Percentiles rank a stretch among this genome's conserved stretches.
phyloP scores from a whole-genome alignment of 2,888 invertebrate species.

The Callinectes sapidus region DNA sequence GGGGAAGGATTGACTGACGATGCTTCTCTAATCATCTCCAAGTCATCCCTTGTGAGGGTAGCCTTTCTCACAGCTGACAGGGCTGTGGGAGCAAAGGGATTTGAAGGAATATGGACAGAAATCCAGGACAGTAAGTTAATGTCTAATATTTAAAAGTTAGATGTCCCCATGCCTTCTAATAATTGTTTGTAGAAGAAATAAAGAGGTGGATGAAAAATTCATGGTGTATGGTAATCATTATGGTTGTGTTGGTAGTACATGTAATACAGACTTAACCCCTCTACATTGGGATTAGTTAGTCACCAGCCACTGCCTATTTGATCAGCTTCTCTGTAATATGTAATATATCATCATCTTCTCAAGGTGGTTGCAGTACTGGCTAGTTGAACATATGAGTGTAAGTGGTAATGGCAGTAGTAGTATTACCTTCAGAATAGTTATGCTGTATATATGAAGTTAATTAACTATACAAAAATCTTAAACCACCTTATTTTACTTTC shows the following conservation, averaged over 20 bases:
- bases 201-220: not conserved
- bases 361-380: not conserved
- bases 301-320: no score
- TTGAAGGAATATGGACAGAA: constrained; percentile 96
- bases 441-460: not conserved
- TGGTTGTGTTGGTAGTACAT: not conserved
- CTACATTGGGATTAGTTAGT: no score
- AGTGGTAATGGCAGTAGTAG: no score
- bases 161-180: no score
- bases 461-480: constrained; percentile 44
- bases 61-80: constrained; percentile 89
- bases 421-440: no score
- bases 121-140: constrained; percentile 78
- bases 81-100: constrained; percentile 94
- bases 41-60: constrained; percentile 89
- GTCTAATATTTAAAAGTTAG: constrained; percentile 74
- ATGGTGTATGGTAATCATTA: not conserved
- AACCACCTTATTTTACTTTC: constrained; percentile 50
- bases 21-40: constrained; percentile 90
- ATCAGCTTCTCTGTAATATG: no score
- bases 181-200: not conserved
- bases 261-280: no score
- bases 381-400: not conserved
- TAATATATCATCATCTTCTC: no score
- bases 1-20: constrained; percentile 87